A percentile compares a stretch with the other conserved stretches of the same genome.
Conservation (phyloP, 2,797 vertebrate genomes). For the Pyrocephalus nanus region DNA sequence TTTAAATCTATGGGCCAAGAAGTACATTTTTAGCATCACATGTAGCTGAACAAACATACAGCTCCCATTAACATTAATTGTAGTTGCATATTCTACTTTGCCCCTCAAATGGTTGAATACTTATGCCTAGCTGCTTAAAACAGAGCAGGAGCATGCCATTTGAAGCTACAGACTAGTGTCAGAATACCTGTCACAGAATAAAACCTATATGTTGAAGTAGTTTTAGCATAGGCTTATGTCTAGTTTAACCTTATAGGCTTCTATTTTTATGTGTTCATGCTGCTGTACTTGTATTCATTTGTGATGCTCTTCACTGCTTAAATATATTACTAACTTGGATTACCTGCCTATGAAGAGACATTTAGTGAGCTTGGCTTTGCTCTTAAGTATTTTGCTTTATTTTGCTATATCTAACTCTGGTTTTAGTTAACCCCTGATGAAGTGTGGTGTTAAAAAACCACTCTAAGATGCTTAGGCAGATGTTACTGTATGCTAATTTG, state of each 20-base stretch:
- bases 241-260: background rate
- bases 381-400: background rate
- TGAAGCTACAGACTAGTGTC: background rate
- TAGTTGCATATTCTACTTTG: background rate
- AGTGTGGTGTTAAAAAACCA: background rate
- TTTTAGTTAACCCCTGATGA: background rate
- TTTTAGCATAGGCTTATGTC: background rate
- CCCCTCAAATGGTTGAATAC: background rate
- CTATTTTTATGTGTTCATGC: background rate
- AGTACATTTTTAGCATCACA: background rate
- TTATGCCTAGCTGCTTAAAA: background rate
- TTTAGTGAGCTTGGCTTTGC: background rate
- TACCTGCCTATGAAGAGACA: background rate
- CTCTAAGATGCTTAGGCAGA: background rate
- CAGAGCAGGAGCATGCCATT: background rate
- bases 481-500: background rate
- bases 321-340: background rate
- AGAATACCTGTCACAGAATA: background rate
- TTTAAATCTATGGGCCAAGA: background rate
- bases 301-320: background rate
- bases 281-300: background rate
- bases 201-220: background rate
- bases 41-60: slow-evolving; percentile 6
- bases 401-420: background rate
- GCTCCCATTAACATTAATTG: background rate